phyloP scores from a whole-genome alignment of 2,888 invertebrate genomes.

The Parnassius apollo region DNA sequence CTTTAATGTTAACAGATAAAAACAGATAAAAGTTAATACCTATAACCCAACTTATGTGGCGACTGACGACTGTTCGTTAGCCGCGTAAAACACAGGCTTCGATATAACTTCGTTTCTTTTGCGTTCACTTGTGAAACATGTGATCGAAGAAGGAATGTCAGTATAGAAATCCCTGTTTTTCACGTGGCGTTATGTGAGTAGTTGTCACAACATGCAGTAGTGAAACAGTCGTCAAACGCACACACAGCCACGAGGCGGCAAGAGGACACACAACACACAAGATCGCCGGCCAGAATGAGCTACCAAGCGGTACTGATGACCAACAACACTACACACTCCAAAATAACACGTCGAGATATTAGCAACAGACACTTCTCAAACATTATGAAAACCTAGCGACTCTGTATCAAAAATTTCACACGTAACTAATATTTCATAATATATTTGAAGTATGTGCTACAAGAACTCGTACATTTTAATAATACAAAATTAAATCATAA shows the following conservation, averaged over 20 bases:
- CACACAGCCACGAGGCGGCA: constrained; percentile 54
- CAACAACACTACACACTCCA: constrained; percentile 61
- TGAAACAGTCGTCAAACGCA: constrained; percentile 62
- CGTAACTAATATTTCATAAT: background rate
- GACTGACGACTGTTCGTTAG: constrained; percentile 53
- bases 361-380: constrained; percentile 34
- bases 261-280: constrained; percentile 72
- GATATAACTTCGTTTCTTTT: constrained; percentile 44
- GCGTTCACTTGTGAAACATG: constrained; percentile 41
- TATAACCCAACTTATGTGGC: constrained; percentile 36
- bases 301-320: constrained; percentile 45
- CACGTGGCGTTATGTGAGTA: constrained; percentile 22
- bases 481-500: constrained; percentile 2
- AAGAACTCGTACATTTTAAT: constrained; percentile 3
- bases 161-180: constrained; percentile 41
- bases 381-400: constrained; percentile 16
- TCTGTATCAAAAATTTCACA: constrained; percentile 6
- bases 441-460: constrained; percentile 3
- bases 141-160: constrained; percentile 52
- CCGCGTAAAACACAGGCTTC: constrained; percentile 37
- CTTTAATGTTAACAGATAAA: constrained; percentile 1
- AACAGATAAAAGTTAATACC: constrained; percentile 31
- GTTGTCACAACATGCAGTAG: constrained; percentile 45
- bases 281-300: constrained; percentile 78
- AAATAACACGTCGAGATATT: constrained; percentile 53